Percentiles rank a stretch among this genome's conserved stretches.
Conservation (phyloP, 2,888 invertebrate species). For the Epinotia brunnichana region DNA sequence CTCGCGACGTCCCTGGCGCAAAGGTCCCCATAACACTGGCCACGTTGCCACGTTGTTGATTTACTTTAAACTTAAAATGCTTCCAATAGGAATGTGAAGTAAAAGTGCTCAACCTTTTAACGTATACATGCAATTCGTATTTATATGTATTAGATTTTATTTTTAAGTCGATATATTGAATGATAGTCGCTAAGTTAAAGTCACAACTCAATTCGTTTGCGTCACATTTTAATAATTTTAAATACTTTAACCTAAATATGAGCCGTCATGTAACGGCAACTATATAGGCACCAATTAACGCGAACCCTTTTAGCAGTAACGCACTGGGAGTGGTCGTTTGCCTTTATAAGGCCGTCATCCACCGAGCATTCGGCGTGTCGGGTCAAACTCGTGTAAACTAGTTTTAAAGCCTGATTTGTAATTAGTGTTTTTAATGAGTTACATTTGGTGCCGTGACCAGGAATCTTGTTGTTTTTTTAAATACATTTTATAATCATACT, state of each 20-base stretch:
- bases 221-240: slow-evolving; percentile 49
- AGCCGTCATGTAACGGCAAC: slow-evolving; percentile 53
- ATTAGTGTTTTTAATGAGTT: slow-evolving; percentile 14
- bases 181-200: background rate
- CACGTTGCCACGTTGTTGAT: too few species aligned
- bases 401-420: slow-evolving; percentile 23
- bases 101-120: background rate
- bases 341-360: slow-evolving; percentile 62
- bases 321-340: slow-evolving; percentile 68
- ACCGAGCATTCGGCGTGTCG: background rate
- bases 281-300: slow-evolving; percentile 69
- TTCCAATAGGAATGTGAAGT: background rate
- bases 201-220: slow-evolving; percentile 14
- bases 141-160: too few species aligned
- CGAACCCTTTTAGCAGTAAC: slow-evolving; percentile 71
- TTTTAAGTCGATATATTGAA: background rate
- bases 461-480: background rate
- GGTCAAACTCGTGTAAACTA: slow-evolving; percentile 23
- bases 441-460: slow-evolving; percentile 17
- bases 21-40: too few species aligned
- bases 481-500: background rate
- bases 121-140: too few species aligned
- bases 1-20: too few species aligned
- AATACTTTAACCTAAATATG: slow-evolving; percentile 52
- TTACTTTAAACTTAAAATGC: background rate